Conservation (phyloP, 2,797 vertebrate genomes). For the Gymnodraco acuticeps region DNA sequence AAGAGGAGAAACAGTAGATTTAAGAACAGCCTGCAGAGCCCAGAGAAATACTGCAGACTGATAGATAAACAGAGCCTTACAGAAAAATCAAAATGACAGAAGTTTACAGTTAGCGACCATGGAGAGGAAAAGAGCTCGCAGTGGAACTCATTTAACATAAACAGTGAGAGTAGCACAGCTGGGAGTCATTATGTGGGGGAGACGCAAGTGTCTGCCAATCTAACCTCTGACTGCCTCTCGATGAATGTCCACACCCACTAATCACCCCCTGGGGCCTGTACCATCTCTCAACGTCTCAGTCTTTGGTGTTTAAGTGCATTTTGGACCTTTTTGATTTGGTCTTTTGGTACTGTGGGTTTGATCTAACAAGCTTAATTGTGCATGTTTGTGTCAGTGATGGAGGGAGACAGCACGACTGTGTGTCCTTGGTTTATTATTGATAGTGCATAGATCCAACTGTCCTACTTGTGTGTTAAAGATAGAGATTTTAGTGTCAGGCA, state of each 20-base stretch:
- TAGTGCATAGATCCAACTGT: slow-evolving; percentile 6
- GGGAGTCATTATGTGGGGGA: slow-evolving; percentile 77
- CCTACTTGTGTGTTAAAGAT: background rate
- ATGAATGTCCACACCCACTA: slow-evolving; percentile 47
- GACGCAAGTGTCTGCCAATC: slow-evolving; percentile 67
- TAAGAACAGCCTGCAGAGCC: slow-evolving; percentile 6
- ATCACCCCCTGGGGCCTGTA: slow-evolving; percentile 54
- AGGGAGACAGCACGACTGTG: background rate
- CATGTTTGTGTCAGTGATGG: background rate
- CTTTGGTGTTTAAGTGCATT: slow-evolving; percentile 11
- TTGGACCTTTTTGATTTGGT: slow-evolving; percentile 9
- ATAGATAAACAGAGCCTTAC: slow-evolving; percentile 14
- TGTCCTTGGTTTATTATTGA: background rate
- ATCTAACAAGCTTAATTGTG: background rate
- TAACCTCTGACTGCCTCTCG: slow-evolving; percentile 61
- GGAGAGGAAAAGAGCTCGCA: slow-evolving; percentile 34
- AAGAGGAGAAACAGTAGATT: slow-evolving; percentile 22
- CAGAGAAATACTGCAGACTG: slow-evolving; percentile 20
- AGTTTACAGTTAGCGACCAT: slow-evolving; percentile 55
- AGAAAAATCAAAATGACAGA: slow-evolving; percentile 39
- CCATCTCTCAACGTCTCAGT: slow-evolving; percentile 43
- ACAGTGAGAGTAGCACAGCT: slow-evolving; percentile 71
- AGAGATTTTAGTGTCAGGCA: background rate
- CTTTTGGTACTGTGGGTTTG: slow-evolving; percentile 2
- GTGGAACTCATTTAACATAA: slow-evolving; percentile 64